These are phyloP conservation scores for Parthenolecanium corni DNA, from an alignment of 2,888 invertebrate genomes.

Conservation along the genomic window DNA sequence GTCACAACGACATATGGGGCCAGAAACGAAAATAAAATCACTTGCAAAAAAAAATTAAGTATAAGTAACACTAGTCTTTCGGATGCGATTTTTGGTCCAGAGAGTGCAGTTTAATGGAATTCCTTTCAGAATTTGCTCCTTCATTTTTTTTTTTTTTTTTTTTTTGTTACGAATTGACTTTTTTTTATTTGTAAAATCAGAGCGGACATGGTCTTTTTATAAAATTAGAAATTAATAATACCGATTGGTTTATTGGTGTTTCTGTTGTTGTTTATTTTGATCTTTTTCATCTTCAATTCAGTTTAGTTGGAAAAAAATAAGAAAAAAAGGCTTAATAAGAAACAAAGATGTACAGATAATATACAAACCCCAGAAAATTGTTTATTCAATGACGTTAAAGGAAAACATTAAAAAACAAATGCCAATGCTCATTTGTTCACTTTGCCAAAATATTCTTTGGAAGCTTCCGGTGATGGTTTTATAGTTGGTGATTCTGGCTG, in stretches of 20 bases:
- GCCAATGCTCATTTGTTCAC: conserved; percentile 33
- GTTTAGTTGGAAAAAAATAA: no score
- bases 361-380: neutral
- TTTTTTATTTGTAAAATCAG: neutral
- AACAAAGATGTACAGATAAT: neutral
- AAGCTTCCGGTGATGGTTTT: conserved; percentile 74
- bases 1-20: neutral
- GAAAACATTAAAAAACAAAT: no score
- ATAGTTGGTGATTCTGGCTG: conserved; percentile 77
- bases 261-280: no score
- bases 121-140: no score
- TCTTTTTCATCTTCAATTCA: no score
- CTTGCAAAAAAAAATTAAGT: conserved; percentile 9
- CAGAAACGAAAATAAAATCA: conserved; percentile 1
- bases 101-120: conserved; percentile 7
- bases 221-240: no score
- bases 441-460: conserved; percentile 74
- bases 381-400: neutral
- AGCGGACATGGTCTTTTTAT: no score
- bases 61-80: conserved; percentile 6
- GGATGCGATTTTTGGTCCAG: conserved; percentile 14
- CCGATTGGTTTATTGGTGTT: no score
- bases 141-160: neutral
- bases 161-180: neutral
- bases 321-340: no score